These are phyloP conservation scores for Mya arenaria DNA, from an alignment of 1,140 invertebrate species.

Conservation along the genomic window DNA sequence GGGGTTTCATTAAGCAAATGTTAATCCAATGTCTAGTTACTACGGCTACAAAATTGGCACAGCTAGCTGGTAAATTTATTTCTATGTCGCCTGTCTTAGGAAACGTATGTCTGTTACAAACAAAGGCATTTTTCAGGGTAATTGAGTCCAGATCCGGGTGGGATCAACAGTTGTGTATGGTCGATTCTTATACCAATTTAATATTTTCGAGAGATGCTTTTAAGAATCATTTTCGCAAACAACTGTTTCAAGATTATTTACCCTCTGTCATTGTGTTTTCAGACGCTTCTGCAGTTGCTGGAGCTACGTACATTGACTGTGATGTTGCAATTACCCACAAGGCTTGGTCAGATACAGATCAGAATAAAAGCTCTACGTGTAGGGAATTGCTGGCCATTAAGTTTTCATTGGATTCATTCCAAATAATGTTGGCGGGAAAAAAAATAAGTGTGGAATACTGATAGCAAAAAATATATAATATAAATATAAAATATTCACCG, in stretches of 20 bases:
- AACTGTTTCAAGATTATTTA: not conserved
- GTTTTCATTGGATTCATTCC: too few relatives aligned
- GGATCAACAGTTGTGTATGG: constrained; percentile 8
- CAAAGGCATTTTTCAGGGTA: constrained; percentile 4
- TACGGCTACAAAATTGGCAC: constrained; percentile 12
- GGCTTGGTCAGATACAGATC: not conserved
- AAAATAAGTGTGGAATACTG: too few relatives aligned
- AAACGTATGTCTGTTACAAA: constrained; percentile 9
- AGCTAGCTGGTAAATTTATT: constrained; percentile 41
- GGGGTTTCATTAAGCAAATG: not conserved
- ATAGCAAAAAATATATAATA: too few relatives aligned
- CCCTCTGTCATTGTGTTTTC: not conserved
- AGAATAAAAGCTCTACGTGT: not conserved
- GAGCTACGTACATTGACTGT: constrained; percentile 2
- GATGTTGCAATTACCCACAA: not conserved
- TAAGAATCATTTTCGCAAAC: not conserved
- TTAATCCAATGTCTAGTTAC: not conserved
- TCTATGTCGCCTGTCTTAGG: constrained; percentile 43
- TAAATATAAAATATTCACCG: too few relatives aligned
- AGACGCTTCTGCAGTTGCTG: constrained; percentile 30
- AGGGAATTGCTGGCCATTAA: not conserved
- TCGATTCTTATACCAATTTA: not conserved
- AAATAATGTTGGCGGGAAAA: too few relatives aligned
- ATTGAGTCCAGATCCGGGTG: constrained; percentile 8
- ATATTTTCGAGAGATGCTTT: constrained; percentile 8